Evolutionary conservation across 2,888 invertebrate species (phyloP).

Genomic region (Rhabditophanes sp.): DNA sequence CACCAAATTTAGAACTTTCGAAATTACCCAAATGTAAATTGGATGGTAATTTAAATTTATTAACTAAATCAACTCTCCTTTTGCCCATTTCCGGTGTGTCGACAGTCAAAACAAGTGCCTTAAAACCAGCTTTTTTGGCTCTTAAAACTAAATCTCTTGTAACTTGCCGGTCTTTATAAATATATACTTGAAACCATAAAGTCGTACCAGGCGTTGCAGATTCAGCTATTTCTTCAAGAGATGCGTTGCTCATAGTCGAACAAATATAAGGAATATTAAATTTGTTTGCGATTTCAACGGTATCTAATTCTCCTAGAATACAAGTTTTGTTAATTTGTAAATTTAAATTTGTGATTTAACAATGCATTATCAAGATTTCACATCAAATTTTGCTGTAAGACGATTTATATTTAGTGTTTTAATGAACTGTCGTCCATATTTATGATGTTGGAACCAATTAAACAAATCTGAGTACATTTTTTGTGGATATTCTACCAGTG

Average conservation of each 20-base stretch:
- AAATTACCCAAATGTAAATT: conserved; percentile 70
- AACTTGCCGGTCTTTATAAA: conserved; percentile 53
- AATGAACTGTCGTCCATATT: too few relatives aligned
- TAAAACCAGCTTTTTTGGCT: conserved; percentile 64
- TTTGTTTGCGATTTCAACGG: conserved; percentile 15
- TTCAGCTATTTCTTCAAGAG: conserved; percentile 15
- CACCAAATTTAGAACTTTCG: too few relatives aligned
- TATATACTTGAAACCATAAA: conserved; percentile 51
- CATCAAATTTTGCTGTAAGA: too few relatives aligned
- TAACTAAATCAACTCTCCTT: conserved; percentile 63
- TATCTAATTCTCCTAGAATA: background rate
- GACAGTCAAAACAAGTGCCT: conserved; percentile 48
- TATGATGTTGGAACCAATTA: too few relatives aligned
- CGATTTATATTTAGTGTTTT: too few relatives aligned
- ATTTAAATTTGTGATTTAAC: conserved; percentile 1
- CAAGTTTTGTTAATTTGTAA: background rate
- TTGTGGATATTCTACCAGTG: too few relatives aligned
- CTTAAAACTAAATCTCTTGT: conserved; percentile 53
- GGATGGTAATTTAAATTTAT: conserved; percentile 64
- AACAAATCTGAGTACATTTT: too few relatives aligned
- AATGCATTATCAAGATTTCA: background rate
- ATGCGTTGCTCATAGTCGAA: conserved; percentile 15
- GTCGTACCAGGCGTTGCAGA: conserved; percentile 6
- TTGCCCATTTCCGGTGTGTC: conserved; percentile 65
- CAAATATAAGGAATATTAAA: conserved; percentile 16